Conservation (phyloP, 2,113 vertebrate species). For the Gallinago undulata region DNA sequence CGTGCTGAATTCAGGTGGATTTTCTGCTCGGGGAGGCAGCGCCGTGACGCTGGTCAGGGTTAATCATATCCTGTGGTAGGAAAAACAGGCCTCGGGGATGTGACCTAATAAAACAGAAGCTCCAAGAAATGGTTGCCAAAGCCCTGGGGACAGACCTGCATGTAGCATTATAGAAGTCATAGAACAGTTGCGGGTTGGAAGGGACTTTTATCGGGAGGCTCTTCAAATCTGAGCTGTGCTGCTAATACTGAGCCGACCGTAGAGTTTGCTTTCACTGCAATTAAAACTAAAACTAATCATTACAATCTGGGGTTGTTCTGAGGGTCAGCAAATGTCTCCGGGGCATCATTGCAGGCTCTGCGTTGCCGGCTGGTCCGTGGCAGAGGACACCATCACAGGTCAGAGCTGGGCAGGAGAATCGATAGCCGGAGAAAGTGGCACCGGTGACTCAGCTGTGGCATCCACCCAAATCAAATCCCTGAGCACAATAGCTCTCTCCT, state of each 20-base stretch:
- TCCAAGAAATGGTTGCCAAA: not conserved
- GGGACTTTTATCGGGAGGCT: not conserved
- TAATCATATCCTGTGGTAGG: slow-evolving; percentile 47
- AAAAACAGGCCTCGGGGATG: not conserved
- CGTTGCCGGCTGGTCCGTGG: accelerated
- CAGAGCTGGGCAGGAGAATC: not conserved
- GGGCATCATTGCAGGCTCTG: not conserved
- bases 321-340: not conserved
- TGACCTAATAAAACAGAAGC: not conserved
- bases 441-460: not conserved
- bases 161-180: too few relatives aligned
- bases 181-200: too few relatives aligned
- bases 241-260: not conserved
- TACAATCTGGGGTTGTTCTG: not conserved
- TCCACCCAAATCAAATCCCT: not conserved
- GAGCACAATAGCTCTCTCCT: not conserved
- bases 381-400: not conserved
- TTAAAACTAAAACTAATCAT: not conserved
- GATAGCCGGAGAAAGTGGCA: not conserved
- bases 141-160: not conserved
- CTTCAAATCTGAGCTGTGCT: not conserved
- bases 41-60: not conserved
- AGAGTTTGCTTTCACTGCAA: not conserved
- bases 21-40: not conserved
- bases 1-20: not conserved